Conservation (phyloP, 2,797 vertebrate genomes). For the Labeo calbasu region DNA sequence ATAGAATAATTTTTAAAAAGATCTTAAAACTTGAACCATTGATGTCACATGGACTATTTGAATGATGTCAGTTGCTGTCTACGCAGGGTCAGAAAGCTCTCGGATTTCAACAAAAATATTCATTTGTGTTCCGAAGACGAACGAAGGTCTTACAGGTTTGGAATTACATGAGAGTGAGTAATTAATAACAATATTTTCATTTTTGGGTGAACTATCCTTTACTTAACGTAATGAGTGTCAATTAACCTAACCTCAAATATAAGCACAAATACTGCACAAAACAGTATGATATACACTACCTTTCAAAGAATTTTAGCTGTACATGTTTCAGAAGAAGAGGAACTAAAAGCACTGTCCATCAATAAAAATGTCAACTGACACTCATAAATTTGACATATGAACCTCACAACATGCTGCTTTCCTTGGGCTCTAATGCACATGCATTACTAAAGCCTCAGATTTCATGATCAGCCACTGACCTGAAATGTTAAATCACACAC, state of each 20-base stretch:
- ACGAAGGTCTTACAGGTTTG: no score
- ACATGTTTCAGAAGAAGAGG: not conserved
- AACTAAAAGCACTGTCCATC: not conserved
- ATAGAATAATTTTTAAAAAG: no score
- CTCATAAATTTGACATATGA: not conserved
- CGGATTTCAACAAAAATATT: no score
- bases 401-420: not conserved
- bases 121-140: no score
- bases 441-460: not conserved
- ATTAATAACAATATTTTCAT: no score
- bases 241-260: not conserved
- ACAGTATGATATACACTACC: not conserved
- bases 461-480: not conserved
- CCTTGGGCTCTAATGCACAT: not conserved
- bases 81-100: no score
- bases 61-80: no score
- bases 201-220: no score
- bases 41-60: no score
- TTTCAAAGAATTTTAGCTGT: not conserved
- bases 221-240: no score
- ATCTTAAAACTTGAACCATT: no score
- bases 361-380: not conserved
- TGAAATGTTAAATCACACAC: constrained; percentile 14
- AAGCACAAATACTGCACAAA: not conserved
- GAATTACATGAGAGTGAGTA: no score